Conservation (phyloP, 2,797 vertebrate species). For the Cynodonichthys magdalenae region DNA sequence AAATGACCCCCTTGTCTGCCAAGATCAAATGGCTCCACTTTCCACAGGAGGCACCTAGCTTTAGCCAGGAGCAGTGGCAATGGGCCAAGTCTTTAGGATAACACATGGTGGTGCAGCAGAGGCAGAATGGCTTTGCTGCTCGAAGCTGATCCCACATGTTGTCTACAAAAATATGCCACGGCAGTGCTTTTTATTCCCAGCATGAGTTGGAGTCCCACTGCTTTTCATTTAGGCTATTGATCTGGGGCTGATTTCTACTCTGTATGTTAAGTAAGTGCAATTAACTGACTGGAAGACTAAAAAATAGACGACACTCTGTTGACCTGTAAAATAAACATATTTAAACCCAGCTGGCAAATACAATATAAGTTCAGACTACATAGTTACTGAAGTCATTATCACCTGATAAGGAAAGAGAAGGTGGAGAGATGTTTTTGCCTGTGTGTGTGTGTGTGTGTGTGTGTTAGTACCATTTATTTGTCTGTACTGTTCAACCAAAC, state of each 20-base stretch:
- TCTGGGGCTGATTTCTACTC: conserved; percentile 24
- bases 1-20: conserved; percentile 40
- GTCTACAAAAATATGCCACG: conserved; percentile 9
- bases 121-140: conserved; percentile 13
- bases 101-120: conserved; percentile 33
- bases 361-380: background rate
- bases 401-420: no score
- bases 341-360: conserved; percentile 18
- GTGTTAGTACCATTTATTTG: no score
- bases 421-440: no score
- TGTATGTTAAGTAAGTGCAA: conserved; percentile 15
- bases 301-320: conserved; percentile 10
- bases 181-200: conserved; percentile 1
- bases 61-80: conserved; percentile 38
- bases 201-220: conserved; percentile 8
- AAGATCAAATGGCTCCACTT: conserved; percentile 43
- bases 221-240: conserved; percentile 38
- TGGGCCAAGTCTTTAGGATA: conserved; percentile 14
- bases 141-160: conserved; percentile 15
- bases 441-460: no score
- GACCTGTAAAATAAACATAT: conserved; percentile 11
- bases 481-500: no score
- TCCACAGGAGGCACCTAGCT: conserved; percentile 33
- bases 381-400: no score
- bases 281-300: conserved; percentile 17